A percentile compares a stretch with the other conserved stretches of the same genome.
Evolutionary conservation across 1,140 invertebrate genomes (phyloP).

Genomic region (Ostrea edulis): DNA sequence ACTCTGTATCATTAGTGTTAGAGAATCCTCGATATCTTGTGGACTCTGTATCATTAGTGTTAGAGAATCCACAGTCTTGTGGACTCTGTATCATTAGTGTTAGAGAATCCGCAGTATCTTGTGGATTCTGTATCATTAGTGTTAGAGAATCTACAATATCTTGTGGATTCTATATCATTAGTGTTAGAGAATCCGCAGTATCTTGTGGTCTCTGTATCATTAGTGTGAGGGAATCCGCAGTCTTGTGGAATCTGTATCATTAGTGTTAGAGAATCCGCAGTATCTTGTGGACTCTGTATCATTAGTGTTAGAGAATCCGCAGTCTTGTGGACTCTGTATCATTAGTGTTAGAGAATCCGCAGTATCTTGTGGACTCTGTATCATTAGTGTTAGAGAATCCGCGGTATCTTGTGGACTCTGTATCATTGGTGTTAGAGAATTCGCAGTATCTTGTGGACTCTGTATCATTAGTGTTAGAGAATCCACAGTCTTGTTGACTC

Average conservation of each 20-base stretch:
- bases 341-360: too few relatives aligned
- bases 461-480: too few relatives aligned
- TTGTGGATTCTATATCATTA: too few relatives aligned
- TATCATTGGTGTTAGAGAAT: too few relatives aligned
- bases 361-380: neutral
- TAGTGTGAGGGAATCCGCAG: neutral
- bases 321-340: neutral
- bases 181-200: neutral
- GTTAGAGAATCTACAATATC: too few relatives aligned
- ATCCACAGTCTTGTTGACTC: neutral
- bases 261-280: neutral
- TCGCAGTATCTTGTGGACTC: neutral
- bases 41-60: too few relatives aligned
- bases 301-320: too few relatives aligned
- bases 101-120: neutral
- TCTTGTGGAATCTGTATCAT: neutral
- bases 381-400: too few relatives aligned
- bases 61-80: neutral
- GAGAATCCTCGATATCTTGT: neutral
- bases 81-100: too few relatives aligned
- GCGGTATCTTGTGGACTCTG: neutral
- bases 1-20: too few relatives aligned
- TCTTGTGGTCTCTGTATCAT: neutral
- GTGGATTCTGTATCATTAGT: neutral
- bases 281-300: neutral